These are phyloP conservation scores for Schizotus pectinicornis DNA, from an alignment of 2,888 invertebrate species.

Conservation along the genomic window DNA sequence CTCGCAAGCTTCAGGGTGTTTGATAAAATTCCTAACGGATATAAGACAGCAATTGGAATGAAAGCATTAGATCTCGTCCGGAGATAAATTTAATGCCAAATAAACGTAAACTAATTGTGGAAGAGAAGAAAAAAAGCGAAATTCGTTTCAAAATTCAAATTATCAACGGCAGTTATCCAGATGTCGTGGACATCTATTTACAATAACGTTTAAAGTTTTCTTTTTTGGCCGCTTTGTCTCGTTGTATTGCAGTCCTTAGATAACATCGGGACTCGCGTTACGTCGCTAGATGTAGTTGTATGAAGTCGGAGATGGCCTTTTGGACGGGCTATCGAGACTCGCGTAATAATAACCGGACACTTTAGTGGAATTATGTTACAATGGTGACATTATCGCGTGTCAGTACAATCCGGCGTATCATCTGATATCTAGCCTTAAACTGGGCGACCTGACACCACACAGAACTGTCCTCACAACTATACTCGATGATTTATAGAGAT, in stretches of 20 bases:
- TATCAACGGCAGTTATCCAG: neutral
- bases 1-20: neutral
- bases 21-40: slow-evolving; percentile 15
- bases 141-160: neutral
- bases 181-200: too few relatives aligned
- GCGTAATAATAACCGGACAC: slow-evolving; percentile 5
- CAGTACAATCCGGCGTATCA: slow-evolving; percentile 20
- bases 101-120: slow-evolving; percentile 23
- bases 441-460: slow-evolving; percentile 17
- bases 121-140: slow-evolving; percentile 4
- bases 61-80: slow-evolving; percentile 11
- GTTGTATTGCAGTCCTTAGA: too few relatives aligned
- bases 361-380: slow-evolving; percentile 17
- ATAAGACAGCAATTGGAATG: slow-evolving; percentile 14
- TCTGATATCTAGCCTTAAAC: slow-evolving; percentile 19
- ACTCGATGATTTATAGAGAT: slow-evolving; percentile 34
- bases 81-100: slow-evolving; percentile 21
- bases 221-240: too few relatives aligned
- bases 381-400: slow-evolving; percentile 23
- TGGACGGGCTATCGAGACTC: neutral
- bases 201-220: slow-evolving; percentile 6
- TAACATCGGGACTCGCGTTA: too few relatives aligned
- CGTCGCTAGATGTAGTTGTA: too few relatives aligned
- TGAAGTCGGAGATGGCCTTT: too few relatives aligned
- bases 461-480: slow-evolving; percentile 14